phyloP scores from a whole-genome alignment of 2,797 vertebrate species.

The Urocyon cinereoargenteus region DNA sequence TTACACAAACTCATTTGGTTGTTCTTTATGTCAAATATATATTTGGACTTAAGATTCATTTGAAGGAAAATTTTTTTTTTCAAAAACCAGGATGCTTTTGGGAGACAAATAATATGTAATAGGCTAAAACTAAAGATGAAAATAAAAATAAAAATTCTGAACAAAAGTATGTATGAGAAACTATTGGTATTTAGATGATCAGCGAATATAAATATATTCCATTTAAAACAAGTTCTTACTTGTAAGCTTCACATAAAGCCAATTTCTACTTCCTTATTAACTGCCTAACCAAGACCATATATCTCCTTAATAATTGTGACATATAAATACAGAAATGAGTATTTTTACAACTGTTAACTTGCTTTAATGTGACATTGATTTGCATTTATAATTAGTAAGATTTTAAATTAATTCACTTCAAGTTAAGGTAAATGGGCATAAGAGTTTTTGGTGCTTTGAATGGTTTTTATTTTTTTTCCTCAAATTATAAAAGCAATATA shows the following conservation, averaged over 20 bases:
- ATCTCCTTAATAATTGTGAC: slow-evolving; percentile 55
- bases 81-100: not conserved
- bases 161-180: slow-evolving; percentile 26
- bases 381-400: slow-evolving; percentile 63
- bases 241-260: slow-evolving; percentile 34
- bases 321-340: slow-evolving; percentile 51
- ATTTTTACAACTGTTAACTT: slow-evolving; percentile 45
- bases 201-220: not conserved
- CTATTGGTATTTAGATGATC: not conserved
- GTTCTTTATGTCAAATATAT: not conserved
- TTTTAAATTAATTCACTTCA: slow-evolving; percentile 72
- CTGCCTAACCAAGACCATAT: not conserved
- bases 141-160: slow-evolving; percentile 27
- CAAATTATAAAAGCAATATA: slow-evolving; percentile 75
- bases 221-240: slow-evolving; percentile 53
- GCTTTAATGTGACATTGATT: slow-evolving; percentile 65
- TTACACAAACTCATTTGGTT: not conserved
- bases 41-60: not conserved
- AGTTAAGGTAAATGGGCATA: slow-evolving; percentile 56
- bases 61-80: not conserved
- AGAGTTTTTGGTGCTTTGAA: slow-evolving; percentile 48
- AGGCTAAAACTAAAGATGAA: slow-evolving; percentile 19
- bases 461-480: not conserved
- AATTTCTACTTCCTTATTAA: slow-evolving; percentile 24
- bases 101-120: not conserved